phyloP scores from a whole-genome alignment of 1,140 invertebrate species.

The Euborellia annulipes region DNA sequence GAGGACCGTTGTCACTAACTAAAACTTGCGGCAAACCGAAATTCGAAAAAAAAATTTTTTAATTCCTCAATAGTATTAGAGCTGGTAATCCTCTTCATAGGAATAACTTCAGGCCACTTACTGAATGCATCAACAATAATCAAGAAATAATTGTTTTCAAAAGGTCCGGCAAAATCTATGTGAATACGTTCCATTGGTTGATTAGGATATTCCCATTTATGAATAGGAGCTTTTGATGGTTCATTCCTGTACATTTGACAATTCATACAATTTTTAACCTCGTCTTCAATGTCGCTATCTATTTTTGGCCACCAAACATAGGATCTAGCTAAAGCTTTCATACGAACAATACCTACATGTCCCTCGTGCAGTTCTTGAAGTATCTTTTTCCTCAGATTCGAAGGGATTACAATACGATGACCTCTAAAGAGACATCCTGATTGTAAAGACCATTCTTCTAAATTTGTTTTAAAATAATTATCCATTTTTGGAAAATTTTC shows the following conservation, averaged over 20 bases:
- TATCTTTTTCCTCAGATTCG: neutral
- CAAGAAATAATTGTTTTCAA: neutral
- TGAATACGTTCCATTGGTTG: neutral
- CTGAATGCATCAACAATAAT: neutral
- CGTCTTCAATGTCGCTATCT: neutral
- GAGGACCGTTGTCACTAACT: slow-evolving; percentile 20
- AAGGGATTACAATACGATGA: slow-evolving; percentile 1
- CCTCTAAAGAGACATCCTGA: slow-evolving; percentile 11
- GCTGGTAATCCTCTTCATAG: too few species aligned
- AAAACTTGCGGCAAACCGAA: slow-evolving; percentile 16
- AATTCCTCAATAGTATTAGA: too few species aligned
- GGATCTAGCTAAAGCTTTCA: slow-evolving; percentile 10
- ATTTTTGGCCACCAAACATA: slow-evolving; percentile 12
- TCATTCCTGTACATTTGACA: too few species aligned
- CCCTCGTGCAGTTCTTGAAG: slow-evolving; percentile 6
- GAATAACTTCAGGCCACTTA: slow-evolving; percentile 1
- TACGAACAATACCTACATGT: slow-evolving; percentile 9
- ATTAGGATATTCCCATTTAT: neutral
- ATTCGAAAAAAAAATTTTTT: slow-evolving; percentile 9
- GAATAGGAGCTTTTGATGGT: too few species aligned
- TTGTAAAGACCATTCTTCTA: slow-evolving; percentile 6
- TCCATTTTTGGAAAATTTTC: too few species aligned
- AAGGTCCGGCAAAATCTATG: neutral
- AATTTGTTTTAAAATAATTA: neutral
- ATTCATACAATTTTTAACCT: too few species aligned